These are phyloP conservation scores for Bambusicola thoracicus DNA, from an alignment of 2,113 vertebrate species.

Conservation along the genomic window DNA sequence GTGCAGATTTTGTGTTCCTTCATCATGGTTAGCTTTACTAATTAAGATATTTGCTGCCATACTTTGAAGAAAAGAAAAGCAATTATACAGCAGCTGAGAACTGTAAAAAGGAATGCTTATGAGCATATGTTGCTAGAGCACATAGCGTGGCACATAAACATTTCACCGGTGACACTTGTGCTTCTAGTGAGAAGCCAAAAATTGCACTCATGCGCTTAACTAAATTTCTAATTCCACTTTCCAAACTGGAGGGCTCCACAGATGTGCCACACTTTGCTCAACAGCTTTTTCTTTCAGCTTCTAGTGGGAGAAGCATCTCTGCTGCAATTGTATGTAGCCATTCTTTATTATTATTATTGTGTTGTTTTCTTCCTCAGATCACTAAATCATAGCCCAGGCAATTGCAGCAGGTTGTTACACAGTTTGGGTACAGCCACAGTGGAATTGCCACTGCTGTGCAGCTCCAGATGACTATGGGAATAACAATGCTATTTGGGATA, in stretches of 20 bases:
- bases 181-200: constrained; percentile 21
- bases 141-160: background rate
- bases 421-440: accelerated
- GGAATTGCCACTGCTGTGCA: accelerated
- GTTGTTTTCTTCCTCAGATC: background rate
- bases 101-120: background rate
- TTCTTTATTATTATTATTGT: background rate
- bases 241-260: background rate
- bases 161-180: background rate
- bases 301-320: background rate
- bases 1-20: background rate
- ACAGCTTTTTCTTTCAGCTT: background rate
- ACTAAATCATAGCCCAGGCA: background rate
- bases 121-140: constrained; percentile 2
- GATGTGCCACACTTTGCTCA: background rate
- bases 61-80: background rate
- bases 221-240: background rate
- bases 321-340: background rate
- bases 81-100: background rate
- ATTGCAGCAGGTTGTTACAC: accelerated
- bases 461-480: background rate
- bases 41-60: background rate
- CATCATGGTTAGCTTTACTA: background rate
- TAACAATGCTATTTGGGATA: background rate
- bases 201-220: background rate